phyloP scores from a whole-genome alignment of 2,888 invertebrate genomes.

The Trypoxylon attenuatum region DNA sequence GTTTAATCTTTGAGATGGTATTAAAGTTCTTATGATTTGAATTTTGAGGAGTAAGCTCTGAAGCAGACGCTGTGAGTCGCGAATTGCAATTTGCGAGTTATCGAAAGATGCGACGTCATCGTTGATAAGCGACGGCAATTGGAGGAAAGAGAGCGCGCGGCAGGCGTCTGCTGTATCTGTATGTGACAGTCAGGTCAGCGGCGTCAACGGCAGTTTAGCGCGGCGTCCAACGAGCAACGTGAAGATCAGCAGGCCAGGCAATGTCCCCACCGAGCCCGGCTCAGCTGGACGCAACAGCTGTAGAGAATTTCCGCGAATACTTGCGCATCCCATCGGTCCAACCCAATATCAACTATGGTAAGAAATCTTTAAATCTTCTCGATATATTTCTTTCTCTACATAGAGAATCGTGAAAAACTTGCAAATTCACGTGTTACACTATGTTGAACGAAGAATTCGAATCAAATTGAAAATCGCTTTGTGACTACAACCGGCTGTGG shows the following conservation, averaged over 20 bases:
- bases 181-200: constrained; percentile 49
- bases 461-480: constrained; percentile 4
- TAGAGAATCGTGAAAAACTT: no score
- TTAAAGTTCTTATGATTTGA: no score
- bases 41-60: no score
- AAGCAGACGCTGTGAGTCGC: no score
- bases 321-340: constrained; percentile 91
- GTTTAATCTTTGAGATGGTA: no score
- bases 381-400: no score
- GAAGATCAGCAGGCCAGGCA: constrained; percentile 42
- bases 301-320: constrained; percentile 90
- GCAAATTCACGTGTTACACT: no score
- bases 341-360: constrained; percentile 90
- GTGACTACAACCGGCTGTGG: no score
- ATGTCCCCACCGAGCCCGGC: constrained; percentile 52
- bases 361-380: constrained; percentile 64
- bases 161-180: constrained; percentile 60
- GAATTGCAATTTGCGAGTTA: constrained; percentile 43
- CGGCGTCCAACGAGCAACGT: constrained; percentile 39
- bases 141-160: constrained; percentile 48
- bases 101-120: constrained; percentile 38
- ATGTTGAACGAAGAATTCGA: neutral
- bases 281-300: constrained; percentile 76
- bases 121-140: constrained; percentile 51
- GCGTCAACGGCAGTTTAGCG: no score